Evolutionary conservation across 2,797 vertebrate genomes (phyloP).

Genomic region (Luscinia megarhynchos): DNA sequence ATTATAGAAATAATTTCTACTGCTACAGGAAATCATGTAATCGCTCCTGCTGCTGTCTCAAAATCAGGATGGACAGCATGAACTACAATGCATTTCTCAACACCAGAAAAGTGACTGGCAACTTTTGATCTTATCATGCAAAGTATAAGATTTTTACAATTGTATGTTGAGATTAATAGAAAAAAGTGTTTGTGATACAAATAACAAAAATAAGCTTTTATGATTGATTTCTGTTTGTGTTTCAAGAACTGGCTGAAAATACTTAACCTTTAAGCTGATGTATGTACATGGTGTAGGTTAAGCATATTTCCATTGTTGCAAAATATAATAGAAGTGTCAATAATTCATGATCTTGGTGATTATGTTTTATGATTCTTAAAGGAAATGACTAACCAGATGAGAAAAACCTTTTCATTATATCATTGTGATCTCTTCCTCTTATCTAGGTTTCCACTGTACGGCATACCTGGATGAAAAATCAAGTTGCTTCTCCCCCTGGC

Average conservation of each 20-base stretch:
- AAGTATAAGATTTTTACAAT: neutral
- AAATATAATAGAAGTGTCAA: neutral
- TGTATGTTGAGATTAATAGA: neutral
- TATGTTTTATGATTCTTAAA: neutral
- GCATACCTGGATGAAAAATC: neutral
- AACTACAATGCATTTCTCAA: neutral
- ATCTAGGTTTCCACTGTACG: neutral
- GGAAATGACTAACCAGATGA: neutral
- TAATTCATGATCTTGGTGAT: neutral
- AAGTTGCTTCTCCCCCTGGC: neutral
- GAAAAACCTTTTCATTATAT: neutral
- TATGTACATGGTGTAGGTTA: neutral
- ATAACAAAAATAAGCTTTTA: neutral
- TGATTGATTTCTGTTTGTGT: neutral
- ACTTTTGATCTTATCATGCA: neutral
- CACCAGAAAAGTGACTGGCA: neutral
- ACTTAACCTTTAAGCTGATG: neutral
- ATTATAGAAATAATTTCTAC: neutral
- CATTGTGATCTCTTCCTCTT: neutral
- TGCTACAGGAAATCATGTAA: neutral
- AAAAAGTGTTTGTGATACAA: neutral
- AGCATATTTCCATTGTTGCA: neutral
- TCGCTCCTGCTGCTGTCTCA: neutral
- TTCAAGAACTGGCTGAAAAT: conserved; percentile 10
- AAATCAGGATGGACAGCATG: neutral